A percentile compares a stretch with the other conserved stretches of the same genome.
Evolutionary conservation across 2,797 vertebrate genomes (phyloP).

Genomic region (Hozukius guyotensis): DNA sequence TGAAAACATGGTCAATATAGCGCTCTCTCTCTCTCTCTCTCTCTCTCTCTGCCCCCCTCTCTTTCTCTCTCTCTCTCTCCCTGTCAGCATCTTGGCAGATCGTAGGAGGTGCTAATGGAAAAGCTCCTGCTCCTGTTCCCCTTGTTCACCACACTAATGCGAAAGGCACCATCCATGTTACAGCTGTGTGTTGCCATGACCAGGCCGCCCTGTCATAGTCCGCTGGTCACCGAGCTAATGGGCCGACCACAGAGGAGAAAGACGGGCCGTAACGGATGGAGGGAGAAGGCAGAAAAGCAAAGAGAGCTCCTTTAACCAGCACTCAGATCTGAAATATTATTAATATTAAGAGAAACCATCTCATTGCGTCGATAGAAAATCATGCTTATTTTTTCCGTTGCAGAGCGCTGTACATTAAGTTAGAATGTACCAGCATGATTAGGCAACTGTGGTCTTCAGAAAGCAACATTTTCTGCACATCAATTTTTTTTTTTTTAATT

Average conservation of each 20-base stretch:
- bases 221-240: slow-evolving; percentile 98
- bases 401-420: neutral
- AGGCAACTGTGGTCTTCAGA: neutral
- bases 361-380: neutral
- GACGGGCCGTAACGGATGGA: slow-evolving; percentile 49
- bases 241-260: slow-evolving; percentile 80
- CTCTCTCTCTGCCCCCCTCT: slow-evolving; percentile 2
- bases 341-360: too few relatives aligned
- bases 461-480: neutral
- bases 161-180: slow-evolving; percentile 77
- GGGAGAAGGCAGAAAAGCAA: slow-evolving; percentile 7
- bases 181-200: slow-evolving; percentile 86
- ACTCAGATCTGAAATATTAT: neutral
- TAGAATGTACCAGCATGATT: neutral
- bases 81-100: slow-evolving; percentile 74
- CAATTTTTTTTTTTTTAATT: neutral
- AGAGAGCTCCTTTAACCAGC: neutral
- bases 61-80: slow-evolving; percentile 17
- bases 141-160: slow-evolving; percentile 80
- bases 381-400: neutral
- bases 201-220: slow-evolving; percentile 93
- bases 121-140: slow-evolving; percentile 76
- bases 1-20: slow-evolving; percentile 52
- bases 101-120: slow-evolving; percentile 81
- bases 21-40: neutral